Base-by-base conservation (phyloP, 2,888 invertebrate genomes). In the Netelia inedita region DNA sequence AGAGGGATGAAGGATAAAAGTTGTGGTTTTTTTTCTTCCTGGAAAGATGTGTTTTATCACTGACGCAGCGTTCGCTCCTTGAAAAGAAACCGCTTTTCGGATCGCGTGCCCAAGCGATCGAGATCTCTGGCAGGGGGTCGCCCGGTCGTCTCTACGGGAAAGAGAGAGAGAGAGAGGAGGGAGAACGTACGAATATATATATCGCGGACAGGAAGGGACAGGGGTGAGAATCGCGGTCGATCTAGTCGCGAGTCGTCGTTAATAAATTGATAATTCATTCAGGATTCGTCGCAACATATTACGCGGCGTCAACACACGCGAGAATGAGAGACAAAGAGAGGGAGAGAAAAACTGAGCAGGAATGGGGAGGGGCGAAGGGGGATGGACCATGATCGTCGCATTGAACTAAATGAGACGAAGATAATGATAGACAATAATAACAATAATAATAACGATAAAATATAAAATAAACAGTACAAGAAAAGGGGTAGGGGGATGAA, bases 181-280 rank as follows among this genome's bases (percentile, higher is more conserved):
- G 53, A 68, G 16, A 35, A 8, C 57, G 61, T 74, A 43, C 28
- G 69, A 69, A 46, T 35, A 35, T 5, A 19, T 23, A 41, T n/a
- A 16, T 16, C 65, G 46, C 2, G n/a, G 46, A 50, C 46, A 19
- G 41, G 53, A 16, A 53, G 41, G 21, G 43, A 23, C 23, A 16
- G 50, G 41, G 78, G 61, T 68, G 68, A 63, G 73, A 50, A 80
- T 80, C 61, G 61, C 68, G 41, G 68, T 55, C 69, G 84, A 81
- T 71, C 69, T 73, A 68, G 68, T 72, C 57, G 75, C 19, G 68
- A 82, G 86, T 86, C 85, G 72, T 71, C 83, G 87, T 87, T 90
- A 89, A 89, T 91, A 89, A 92, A 91, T 91, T 90, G 87, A 90
- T 90, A 90, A 90, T 91, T 91, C 90, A 91, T 92, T 91, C 89